Base-by-base conservation (phyloP, 2,797 vertebrate genomes). In the Thunnus albacares region DNA sequence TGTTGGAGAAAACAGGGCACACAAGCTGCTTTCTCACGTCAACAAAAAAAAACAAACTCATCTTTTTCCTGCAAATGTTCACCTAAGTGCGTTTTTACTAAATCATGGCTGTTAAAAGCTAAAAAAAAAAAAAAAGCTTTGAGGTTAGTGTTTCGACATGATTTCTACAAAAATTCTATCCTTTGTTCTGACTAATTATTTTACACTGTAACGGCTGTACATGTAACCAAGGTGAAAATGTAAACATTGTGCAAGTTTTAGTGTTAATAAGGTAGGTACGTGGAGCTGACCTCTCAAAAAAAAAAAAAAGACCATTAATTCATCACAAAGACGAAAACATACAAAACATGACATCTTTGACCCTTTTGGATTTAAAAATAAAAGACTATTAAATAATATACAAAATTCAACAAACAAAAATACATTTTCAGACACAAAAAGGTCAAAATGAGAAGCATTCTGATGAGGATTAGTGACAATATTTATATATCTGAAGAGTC, bases 381-480 rank as follows among this genome's bases (percentile, higher is more conserved):
- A 72, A 79, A 76, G 26, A 71, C 80, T 58, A 69, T 89, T 87
- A 90, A 89, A 91, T 89, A 92, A 79, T 35, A 73, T 57, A 30
- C 6, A 77, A 78, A 74, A 87, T 60, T 28, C 8, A 61, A 83
- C 20, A 24, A 35, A 81, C 24, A 45, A 53, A 43, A 68, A 58
- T 20, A 28, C 10, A 80, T 64, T 7, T 61, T 26, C 26, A 75
- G 14, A 76, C 70, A 62, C 55, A 51, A 60, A 49, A 58, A 58
- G 12, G 22, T 69, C 26, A 64, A 45, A 45, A 2, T 6, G n/a
- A 83, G 17, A 60, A 26, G 12, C 5, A 28, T 58, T 45, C 30
- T 59, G 33, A 69, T 53, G 58, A 57, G 20, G 74, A 61, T 86
- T 80, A 80, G 67, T 70, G 47, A 75, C 7, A 0, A 41, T 17